phyloP scores from a whole-genome alignment of 1,140 invertebrate genomes.

The Acromyrmex charruanus region DNA sequence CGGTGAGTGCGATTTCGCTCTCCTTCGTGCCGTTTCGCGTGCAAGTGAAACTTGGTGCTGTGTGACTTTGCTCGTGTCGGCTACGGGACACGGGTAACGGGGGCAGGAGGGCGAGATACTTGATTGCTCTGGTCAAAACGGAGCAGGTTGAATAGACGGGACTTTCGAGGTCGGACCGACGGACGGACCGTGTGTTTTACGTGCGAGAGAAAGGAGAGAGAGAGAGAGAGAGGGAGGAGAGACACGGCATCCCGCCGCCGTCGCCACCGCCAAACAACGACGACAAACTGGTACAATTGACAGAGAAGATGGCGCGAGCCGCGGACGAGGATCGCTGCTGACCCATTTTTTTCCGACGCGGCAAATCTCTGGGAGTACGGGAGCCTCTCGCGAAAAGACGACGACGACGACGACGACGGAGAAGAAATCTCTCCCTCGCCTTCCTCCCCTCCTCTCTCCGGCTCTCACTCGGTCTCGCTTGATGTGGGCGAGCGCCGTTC shows the following conservation, averaged over 20 bases:
- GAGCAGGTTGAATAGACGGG: neutral
- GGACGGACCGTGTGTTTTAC: constrained; percentile 40
- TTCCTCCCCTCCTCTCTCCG: constrained; percentile 59
- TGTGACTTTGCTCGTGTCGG: neutral
- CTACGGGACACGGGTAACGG: neutral
- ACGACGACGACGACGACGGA: constrained; percentile 41
- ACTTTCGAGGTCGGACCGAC: neutral
- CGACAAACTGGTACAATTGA: constrained; percentile 76
- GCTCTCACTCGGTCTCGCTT: constrained; percentile 61
- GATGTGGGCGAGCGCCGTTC: constrained; percentile 45
- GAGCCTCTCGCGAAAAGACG: constrained; percentile 18
- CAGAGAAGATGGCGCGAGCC: constrained; percentile 82
- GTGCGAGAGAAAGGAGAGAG: constrained; percentile 21
- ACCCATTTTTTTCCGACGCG: constrained; percentile 79
- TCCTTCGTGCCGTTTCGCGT: neutral
- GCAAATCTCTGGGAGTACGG: constrained; percentile 49
- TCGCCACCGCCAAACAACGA: constrained; percentile 55
- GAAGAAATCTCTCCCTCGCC: constrained; percentile 38
- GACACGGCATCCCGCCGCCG: constrained; percentile 62
- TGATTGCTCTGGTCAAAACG: neutral
- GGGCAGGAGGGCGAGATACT: neutral
- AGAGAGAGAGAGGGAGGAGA: constrained; percentile 7
- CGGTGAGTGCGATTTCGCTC: constrained; percentile 13
- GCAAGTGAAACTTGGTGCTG: constrained; percentile 2
- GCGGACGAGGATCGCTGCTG: constrained; percentile 81